Conservation (phyloP, 2,888 invertebrate genomes). For the Bimastos eiseni region DNA sequence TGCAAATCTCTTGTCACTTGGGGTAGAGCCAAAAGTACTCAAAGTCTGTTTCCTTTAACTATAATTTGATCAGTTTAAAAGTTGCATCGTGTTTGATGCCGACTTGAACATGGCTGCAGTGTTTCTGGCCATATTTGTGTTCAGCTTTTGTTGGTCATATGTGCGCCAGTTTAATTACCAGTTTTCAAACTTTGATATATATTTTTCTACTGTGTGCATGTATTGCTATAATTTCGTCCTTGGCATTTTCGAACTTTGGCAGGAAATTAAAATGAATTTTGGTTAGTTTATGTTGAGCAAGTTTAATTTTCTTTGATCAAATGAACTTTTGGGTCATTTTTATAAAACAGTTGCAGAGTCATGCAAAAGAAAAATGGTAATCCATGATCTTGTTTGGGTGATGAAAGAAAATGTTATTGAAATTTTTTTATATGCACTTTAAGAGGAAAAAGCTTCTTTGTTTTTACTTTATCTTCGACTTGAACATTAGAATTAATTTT, state of each 20-base stretch:
- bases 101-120: neutral
- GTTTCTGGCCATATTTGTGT: neutral
- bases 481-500: neutral
- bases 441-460: neutral
- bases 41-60: neutral
- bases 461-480: neutral
- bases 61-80: neutral
- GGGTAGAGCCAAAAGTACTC: neutral
- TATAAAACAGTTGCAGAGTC: neutral
- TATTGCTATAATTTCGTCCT: no score
- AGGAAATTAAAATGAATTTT: no score
- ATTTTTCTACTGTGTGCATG: neutral
- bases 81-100: neutral
- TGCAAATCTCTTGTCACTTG: neutral
- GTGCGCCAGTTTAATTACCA: neutral
- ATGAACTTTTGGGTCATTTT: neutral
- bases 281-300: no score
- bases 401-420: no score
- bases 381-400: no score
- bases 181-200: neutral
- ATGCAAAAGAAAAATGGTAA: no score
- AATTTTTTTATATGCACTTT: neutral
- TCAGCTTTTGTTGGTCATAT: neutral
- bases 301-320: no score
- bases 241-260: no score